phyloP scores from a whole-genome alignment of 2,797 vertebrate genomes.

The Acanthopagrus latus region DNA sequence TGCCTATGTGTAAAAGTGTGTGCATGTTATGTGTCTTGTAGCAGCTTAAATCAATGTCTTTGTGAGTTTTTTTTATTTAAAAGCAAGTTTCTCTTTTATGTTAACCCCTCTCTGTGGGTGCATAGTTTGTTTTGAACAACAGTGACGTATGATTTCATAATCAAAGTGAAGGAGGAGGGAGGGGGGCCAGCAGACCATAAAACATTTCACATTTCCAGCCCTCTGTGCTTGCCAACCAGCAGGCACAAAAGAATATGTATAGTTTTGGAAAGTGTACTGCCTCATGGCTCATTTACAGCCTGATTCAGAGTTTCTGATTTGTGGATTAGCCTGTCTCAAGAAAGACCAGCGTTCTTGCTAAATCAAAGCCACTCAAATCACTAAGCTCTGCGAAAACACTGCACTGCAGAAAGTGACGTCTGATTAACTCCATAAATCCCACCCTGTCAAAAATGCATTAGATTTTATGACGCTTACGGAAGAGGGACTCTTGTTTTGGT shows the following conservation, averaged over 20 bases:
- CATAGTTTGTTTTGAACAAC: neutral
- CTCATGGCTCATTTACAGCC: constrained; percentile 10
- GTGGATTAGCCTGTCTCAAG: neutral
- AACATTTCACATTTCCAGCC: neutral
- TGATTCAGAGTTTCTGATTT: constrained; percentile 24
- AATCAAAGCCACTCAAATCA: neutral
- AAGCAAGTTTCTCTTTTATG: neutral
- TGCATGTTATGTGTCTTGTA: neutral
- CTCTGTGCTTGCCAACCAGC: neutral
- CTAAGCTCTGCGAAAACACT: constrained; percentile 1
- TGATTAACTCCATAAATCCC: constrained; percentile 10
- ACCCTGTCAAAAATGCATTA: neutral
- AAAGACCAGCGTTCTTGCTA: neutral
- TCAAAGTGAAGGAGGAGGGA: constrained; percentile 8
- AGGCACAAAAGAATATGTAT: neutral
- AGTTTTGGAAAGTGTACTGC: neutral
- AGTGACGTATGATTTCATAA: constrained; percentile 38
- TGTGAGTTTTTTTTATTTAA: neutral
- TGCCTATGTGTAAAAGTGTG: neutral
- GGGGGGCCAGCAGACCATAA: constrained; percentile 13
- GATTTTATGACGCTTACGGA: neutral
- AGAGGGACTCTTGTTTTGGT: neutral
- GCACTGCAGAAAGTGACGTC: neutral
- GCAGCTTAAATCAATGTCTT: neutral
- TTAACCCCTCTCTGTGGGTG: constrained; percentile 23